Conservation (phyloP, 2,888 invertebrate species). For the Drosophila putrida region DNA sequence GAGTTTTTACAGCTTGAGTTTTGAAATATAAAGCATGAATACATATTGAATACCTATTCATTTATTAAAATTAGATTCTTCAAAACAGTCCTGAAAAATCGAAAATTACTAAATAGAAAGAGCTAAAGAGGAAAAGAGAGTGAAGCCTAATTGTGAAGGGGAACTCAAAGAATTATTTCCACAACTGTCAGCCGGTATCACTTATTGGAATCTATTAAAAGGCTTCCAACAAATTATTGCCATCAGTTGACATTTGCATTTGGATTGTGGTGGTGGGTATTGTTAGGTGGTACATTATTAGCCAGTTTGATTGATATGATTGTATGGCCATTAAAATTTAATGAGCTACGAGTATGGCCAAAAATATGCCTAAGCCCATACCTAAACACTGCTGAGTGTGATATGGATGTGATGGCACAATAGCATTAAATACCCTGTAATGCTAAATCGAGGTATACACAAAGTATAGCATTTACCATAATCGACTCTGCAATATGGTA, state of each 20-base stretch:
- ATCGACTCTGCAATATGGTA: not conserved
- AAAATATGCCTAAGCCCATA: constrained; percentile 11
- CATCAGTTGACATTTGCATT: constrained; percentile 41
- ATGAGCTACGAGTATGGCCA: constrained; percentile 52
- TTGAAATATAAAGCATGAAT: too few relatives aligned
- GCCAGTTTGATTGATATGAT: constrained; percentile 54
- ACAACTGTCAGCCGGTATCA: constrained; percentile 50
- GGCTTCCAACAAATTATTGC: constrained; percentile 35
- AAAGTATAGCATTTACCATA: not conserved
- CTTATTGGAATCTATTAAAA: constrained; percentile 37
- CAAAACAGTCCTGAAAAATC: not conserved
- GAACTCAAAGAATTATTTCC: constrained; percentile 16
- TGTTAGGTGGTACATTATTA: constrained; percentile 44
- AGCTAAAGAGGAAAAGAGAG: not conserved
- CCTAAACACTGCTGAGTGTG: constrained; percentile 13
- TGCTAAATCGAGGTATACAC: not conserved
- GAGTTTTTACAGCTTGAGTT: not conserved
- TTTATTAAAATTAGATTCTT: not conserved
- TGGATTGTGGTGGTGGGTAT: not conserved
- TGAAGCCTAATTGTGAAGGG: not conserved
- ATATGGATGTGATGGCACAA: constrained; percentile 28
- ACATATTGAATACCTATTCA: not conserved
- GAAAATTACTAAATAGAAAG: not conserved
- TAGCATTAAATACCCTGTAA: constrained; percentile 13
- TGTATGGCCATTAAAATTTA: constrained; percentile 57